Percentiles rank a stretch among this genome's conserved stretches.
phyloP scores from a whole-genome alignment of 2,888 invertebrate species.

The Rapana venosa region DNA sequence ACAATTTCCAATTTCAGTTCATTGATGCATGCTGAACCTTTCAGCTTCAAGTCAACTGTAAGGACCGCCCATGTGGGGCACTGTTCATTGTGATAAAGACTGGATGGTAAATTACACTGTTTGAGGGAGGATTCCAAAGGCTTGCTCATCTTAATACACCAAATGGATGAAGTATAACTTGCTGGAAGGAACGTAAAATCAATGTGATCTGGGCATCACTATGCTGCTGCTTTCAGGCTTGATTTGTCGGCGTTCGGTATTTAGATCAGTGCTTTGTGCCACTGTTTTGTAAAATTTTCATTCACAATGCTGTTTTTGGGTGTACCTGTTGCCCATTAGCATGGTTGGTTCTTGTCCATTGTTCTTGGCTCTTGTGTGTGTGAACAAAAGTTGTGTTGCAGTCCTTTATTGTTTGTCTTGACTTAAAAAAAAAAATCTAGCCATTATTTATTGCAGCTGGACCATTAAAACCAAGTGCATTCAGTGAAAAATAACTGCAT shows the following conservation, averaged over 20 bases:
- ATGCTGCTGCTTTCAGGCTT: slow-evolving; percentile 18
- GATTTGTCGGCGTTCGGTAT: slow-evolving; percentile 19
- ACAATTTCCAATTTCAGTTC: background rate
- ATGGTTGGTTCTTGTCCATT: slow-evolving; percentile 17
- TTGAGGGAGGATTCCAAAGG: no score
- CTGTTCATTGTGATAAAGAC: no score
- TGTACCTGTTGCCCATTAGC: slow-evolving; percentile 3
- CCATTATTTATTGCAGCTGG: background rate
- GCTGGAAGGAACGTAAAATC: no score
- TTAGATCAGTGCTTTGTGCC: slow-evolving; percentile 26
- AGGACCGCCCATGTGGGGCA: background rate
- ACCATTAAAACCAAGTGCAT: background rate
- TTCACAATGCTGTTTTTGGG: background rate
- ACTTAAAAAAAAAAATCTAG: no score
- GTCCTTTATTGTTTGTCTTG: background rate
- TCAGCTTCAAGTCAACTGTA: background rate
- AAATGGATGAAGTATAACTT: no score
- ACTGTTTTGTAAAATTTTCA: slow-evolving; percentile 11
- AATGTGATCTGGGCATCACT: background rate
- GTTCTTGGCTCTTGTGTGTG: slow-evolving; percentile 13
- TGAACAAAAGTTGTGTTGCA: background rate
- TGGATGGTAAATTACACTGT: no score
- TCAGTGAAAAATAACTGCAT: no score
- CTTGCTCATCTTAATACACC: no score
- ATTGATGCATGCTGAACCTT: background rate